phyloP scores from a whole-genome alignment of 2,797 vertebrate species.

The Semaprochilodus insignis region DNA sequence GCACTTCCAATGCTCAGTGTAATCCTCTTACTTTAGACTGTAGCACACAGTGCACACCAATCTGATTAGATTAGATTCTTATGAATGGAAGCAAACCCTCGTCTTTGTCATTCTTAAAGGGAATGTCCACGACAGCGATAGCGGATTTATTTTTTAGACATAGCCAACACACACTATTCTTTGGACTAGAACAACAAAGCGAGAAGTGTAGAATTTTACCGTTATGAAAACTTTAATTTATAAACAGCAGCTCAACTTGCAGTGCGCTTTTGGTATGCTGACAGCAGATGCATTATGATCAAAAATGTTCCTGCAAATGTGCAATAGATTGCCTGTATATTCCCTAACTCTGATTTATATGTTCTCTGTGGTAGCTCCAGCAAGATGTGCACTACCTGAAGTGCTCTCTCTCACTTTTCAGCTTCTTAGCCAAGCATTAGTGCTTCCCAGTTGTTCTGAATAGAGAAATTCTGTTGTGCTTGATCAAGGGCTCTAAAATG shows the following conservation, averaged over 20 bases:
- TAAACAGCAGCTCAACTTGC: neutral
- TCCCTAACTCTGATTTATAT: no score
- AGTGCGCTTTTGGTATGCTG: neutral
- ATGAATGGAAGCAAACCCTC: conserved; percentile 21
- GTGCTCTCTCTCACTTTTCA: no score
- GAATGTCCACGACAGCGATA: neutral
- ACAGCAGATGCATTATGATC: neutral
- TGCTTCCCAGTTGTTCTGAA: no score
- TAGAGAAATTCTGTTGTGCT: no score
- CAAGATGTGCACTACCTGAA: no score
- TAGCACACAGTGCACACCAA: conserved; percentile 27
- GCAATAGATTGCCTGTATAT: neutral
- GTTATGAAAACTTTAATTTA: neutral
- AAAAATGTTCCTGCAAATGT: neutral
- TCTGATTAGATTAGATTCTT: conserved; percentile 35
- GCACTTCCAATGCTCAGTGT: conserved; percentile 27
- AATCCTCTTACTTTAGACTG: conserved; percentile 32
- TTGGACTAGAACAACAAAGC: neutral
- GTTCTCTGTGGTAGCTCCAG: no score
- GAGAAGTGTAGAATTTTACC: neutral
- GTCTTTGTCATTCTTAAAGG: conserved; percentile 33
- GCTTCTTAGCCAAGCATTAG: no score
- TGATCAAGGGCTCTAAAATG: no score
- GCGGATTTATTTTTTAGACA: neutral
- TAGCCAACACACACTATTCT: neutral